Conservation (phyloP, 1,140 invertebrate genomes). For the Trissolcus basalis region DNA sequence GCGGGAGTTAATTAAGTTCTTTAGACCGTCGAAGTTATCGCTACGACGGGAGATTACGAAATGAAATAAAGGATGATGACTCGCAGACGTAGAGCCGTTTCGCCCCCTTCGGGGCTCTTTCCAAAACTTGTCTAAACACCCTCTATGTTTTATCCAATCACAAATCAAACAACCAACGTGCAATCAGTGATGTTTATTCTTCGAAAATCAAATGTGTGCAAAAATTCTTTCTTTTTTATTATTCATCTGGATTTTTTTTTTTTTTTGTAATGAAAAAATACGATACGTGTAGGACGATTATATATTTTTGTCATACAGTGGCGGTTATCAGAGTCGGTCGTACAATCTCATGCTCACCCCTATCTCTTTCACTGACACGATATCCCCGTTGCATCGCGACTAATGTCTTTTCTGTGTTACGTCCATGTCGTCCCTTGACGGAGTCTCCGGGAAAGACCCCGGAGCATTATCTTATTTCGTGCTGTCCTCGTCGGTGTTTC, state of each 20-base stretch:
- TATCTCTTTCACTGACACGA: constrained; percentile 53
- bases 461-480: constrained; percentile 71
- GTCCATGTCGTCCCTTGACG: constrained; percentile 66
- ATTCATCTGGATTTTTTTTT: no score
- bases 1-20: constrained; percentile 60
- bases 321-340: constrained; percentile 55
- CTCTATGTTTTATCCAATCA: constrained; percentile 39
- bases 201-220: no score
- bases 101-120: constrained; percentile 25
- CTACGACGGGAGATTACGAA: constrained; percentile 56
- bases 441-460: constrained; percentile 58
- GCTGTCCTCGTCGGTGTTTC: constrained; percentile 56
- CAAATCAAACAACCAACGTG: neutral
- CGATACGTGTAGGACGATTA: constrained; percentile 44
- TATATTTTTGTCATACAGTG: constrained; percentile 50
- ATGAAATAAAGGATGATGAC: constrained; percentile 54
- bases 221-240: no score
- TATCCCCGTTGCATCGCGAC: constrained; percentile 61
- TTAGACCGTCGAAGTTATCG: constrained; percentile 57
- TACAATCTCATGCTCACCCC: constrained; percentile 43
- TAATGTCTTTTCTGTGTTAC: constrained; percentile 76
- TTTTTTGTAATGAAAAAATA: neutral
- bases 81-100: constrained; percentile 32
- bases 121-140: constrained; percentile 33
- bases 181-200: no score